phyloP scores from a whole-genome alignment of 2,888 invertebrate species.

The Coronaproctus castanopsis region DNA sequence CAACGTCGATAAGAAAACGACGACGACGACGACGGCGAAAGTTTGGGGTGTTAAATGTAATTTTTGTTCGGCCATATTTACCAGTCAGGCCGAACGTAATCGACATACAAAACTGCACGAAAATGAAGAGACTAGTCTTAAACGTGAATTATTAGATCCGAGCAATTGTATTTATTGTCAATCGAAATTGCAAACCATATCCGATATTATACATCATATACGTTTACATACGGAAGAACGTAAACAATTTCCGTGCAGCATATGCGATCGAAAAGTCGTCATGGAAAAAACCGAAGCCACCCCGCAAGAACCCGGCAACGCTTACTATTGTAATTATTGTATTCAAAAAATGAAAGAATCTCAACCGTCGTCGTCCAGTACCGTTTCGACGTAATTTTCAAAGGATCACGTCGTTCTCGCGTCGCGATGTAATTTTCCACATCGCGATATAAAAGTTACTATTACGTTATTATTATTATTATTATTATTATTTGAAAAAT shows the following conservation, averaged over 20 bases:
- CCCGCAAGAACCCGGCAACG: conserved; percentile 5
- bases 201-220: conserved; percentile 11
- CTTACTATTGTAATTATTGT: conserved; percentile 9
- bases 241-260: conserved; percentile 10
- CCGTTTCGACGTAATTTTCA: too few relatives aligned
- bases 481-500: too few relatives aligned
- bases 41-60: conserved; percentile 3
- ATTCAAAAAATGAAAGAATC: conserved; percentile 1
- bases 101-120: conserved; percentile 7
- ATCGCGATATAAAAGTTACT: too few relatives aligned
- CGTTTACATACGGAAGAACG: conserved; percentile 12
- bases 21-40: too few relatives aligned
- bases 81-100: conserved; percentile 9
- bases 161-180: conserved; percentile 9
- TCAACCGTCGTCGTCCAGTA: neutral
- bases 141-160: conserved; percentile 7
- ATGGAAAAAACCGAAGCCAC: neutral
- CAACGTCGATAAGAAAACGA: neutral
- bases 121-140: conserved; percentile 3
- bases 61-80: conserved; percentile 9
- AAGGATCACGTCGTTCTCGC: too few relatives aligned
- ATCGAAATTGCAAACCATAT: conserved; percentile 4
- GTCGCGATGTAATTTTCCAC: too few relatives aligned
- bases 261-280: conserved; percentile 9
- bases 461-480: too few relatives aligned